Percentiles rank a stretch among this genome's conserved stretches.
Conservation (phyloP, 2,113 vertebrate genomes). For the Tenrec ecaudatus region DNA sequence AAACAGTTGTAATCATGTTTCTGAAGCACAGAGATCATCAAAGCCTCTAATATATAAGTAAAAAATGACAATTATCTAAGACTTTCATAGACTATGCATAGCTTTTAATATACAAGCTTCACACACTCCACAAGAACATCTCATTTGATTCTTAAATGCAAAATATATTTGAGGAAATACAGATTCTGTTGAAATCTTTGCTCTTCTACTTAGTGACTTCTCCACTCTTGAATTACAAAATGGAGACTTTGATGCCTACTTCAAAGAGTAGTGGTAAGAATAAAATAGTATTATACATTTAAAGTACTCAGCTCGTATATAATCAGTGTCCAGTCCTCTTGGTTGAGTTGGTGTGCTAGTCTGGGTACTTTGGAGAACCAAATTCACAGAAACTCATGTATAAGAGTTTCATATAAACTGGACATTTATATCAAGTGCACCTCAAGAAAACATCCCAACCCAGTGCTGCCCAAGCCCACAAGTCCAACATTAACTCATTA, state of each 20-base stretch:
- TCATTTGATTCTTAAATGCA: neutral
- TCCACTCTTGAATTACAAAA: neutral
- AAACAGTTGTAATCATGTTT: neutral
- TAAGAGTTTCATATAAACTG: too few species aligned
- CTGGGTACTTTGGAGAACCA: too few species aligned
- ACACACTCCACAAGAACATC: neutral
- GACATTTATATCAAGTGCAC: too few species aligned
- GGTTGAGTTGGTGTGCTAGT: too few species aligned
- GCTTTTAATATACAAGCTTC: neutral
- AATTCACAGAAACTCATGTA: too few species aligned
- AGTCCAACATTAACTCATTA: too few species aligned
- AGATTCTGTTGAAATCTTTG: neutral
- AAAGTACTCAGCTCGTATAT: neutral
- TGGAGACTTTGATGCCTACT: neutral
- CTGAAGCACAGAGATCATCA: neutral
- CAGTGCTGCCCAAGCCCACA: too few species aligned
- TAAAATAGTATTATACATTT: neutral
- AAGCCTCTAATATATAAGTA: neutral
- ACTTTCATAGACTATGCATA: neutral
- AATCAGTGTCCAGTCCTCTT: too few species aligned
- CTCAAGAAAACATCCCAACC: too few species aligned
- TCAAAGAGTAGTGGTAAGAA: neutral
- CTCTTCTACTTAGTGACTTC: neutral
- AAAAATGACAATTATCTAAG: neutral
- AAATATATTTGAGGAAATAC: slow-evolving; percentile 13